Evolutionary conservation across 2,888 invertebrate species (phyloP).

Genomic region (Polymixis flavicincta): DNA sequence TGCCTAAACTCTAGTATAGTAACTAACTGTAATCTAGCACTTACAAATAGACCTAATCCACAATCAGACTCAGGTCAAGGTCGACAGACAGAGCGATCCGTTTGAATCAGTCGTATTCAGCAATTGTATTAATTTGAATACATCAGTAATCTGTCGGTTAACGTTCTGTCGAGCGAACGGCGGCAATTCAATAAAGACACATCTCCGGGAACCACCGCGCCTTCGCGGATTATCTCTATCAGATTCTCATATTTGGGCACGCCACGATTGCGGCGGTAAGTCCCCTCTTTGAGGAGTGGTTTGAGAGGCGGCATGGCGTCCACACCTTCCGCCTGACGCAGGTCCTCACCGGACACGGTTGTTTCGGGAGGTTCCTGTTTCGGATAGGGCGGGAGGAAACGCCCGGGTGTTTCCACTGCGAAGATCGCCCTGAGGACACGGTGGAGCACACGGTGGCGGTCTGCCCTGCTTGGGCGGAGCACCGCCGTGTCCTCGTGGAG

Average conservation of each 20-base stretch:
- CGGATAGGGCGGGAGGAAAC: too few relatives aligned
- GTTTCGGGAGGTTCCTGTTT: too few relatives aligned
- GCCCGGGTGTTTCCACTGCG: too few relatives aligned
- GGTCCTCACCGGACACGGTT: too few relatives aligned
- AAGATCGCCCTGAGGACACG: too few relatives aligned
- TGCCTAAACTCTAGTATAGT: background rate
- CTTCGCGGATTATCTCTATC: constrained; percentile 42
- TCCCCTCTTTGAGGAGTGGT: too few relatives aligned
- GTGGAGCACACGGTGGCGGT: too few relatives aligned
- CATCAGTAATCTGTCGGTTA: constrained; percentile 63
- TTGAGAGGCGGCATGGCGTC: too few relatives aligned
- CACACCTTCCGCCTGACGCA: too few relatives aligned
- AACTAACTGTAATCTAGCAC: background rate
- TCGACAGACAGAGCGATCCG: constrained; percentile 28
- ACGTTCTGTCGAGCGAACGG: constrained; percentile 48
- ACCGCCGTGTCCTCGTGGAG: too few relatives aligned
- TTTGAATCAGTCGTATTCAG: constrained; percentile 65
- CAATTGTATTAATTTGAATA: constrained; percentile 72
- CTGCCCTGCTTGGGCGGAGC: too few relatives aligned
- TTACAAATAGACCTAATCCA: constrained; percentile 12
- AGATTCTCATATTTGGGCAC: constrained; percentile 52
- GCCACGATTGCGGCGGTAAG: too few relatives aligned
- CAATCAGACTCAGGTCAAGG: constrained; percentile 23
- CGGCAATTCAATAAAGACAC: constrained; percentile 56
- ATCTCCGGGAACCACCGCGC: constrained; percentile 18